A percentile compares a stretch with the other conserved stretches of the same genome.
phyloP scores from a whole-genome alignment of 2,797 vertebrate genomes.

The Ispidina picta region DNA sequence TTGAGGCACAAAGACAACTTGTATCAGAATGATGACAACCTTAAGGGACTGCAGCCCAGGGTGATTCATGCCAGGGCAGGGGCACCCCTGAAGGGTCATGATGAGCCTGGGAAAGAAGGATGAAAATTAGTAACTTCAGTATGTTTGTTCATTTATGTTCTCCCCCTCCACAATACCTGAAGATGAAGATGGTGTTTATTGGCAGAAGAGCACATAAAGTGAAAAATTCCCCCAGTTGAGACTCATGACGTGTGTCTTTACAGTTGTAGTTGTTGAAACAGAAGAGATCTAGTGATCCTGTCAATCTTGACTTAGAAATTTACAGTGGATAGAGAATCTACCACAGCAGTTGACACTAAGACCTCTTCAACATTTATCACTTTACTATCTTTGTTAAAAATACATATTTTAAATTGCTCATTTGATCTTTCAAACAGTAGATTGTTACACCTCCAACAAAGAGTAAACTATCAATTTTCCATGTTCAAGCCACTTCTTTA shows the following conservation, averaged over 20 bases:
- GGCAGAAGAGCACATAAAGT: not conserved
- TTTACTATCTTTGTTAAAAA: not conserved
- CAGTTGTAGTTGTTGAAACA: not conserved
- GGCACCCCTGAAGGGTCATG: not conserved
- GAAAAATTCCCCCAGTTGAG: not conserved
- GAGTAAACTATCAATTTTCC: not conserved
- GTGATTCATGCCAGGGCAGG: not conserved
- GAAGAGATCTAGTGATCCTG: not conserved
- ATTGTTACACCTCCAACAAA: not conserved
- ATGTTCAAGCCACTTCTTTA: not conserved
- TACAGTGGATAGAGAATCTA: not conserved
- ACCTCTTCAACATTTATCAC: not conserved
- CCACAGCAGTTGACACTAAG: not conserved
- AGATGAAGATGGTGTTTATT: not conserved
- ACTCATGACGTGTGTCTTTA: not conserved
- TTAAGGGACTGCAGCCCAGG: not conserved
- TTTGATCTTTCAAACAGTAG: not conserved
- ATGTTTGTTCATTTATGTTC: not conserved
- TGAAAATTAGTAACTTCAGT: not conserved
- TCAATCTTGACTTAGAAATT: not conserved
- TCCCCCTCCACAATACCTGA: fast-evolving
- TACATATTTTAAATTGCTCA: not conserved
- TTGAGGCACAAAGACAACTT: not conserved
- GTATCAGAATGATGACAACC: not conserved
- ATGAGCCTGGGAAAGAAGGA: not conserved